Percentiles rank a stretch among this genome's conserved stretches.
Evolutionary conservation across 2,113 vertebrate species (phyloP).

Genomic region (Cygnus buccinator): DNA sequence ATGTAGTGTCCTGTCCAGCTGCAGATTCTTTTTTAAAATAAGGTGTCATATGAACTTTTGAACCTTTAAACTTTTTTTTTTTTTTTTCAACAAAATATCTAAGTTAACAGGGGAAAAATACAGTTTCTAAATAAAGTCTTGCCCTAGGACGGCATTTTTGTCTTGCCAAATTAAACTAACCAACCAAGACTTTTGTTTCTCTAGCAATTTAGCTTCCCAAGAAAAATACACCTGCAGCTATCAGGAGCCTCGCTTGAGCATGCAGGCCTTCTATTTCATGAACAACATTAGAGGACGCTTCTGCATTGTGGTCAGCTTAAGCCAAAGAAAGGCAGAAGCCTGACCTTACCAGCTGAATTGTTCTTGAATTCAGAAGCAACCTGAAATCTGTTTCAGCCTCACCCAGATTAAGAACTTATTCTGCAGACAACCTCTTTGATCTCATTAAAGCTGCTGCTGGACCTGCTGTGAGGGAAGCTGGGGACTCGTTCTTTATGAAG

Average conservation of each 20-base stretch:
- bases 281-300: constrained; percentile 62
- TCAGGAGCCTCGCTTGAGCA: constrained; percentile 56
- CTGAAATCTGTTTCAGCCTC: background rate
- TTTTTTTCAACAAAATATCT: constrained; percentile 59
- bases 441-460: background rate
- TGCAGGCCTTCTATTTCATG: constrained; percentile 16
- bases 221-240: constrained; percentile 83
- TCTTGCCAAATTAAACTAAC: constrained; percentile 78
- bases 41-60: constrained; percentile 64
- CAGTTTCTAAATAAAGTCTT: constrained; percentile 82
- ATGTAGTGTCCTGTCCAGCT: background rate
- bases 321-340: constrained; percentile 24
- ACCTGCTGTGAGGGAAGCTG: background rate
- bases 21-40: constrained; percentile 4
- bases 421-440: background rate
- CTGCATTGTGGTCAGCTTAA: constrained; percentile 17
- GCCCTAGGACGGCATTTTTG: constrained; percentile 74
- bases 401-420: background rate
- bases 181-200: constrained; percentile 83
- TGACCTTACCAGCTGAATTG: background rate
- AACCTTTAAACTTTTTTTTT: constrained; percentile 50
- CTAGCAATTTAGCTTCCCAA: constrained; percentile 77
- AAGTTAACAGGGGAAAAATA: constrained; percentile 76
- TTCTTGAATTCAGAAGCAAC: background rate
- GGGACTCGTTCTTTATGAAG: background rate